Evolutionary conservation across 2,797 vertebrate species (phyloP).

Genomic region (Distichodus sexfasciatus): DNA sequence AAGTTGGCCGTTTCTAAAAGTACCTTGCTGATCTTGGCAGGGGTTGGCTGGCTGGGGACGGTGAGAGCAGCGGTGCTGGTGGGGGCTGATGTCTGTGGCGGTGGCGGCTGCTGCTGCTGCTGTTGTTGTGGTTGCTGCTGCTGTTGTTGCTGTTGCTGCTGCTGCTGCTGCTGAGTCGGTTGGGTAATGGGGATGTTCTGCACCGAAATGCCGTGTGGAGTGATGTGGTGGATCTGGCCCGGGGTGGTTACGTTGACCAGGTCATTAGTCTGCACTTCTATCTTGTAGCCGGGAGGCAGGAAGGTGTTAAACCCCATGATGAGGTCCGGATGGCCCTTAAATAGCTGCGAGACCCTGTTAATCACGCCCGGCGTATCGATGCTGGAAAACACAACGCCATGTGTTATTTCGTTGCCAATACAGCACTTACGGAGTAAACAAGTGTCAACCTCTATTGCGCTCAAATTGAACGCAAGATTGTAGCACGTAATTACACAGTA

Average conservation of each 20-base stretch:
- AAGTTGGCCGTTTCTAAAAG: too few relatives aligned
- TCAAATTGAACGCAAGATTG: background rate
- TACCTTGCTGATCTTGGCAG: conserved; percentile 96
- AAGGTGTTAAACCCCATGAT: conserved; percentile 99
- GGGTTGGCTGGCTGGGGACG: conserved; percentile 82
- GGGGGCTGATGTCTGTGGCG: conserved; percentile 76
- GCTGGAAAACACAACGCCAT: too few relatives aligned
- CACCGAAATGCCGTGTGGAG: conserved; percentile 91
- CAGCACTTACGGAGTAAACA: background rate
- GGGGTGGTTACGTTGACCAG: conserved; percentile 97
- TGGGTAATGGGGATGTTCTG: conserved; percentile 81
- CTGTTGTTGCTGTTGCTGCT: too few relatives aligned
- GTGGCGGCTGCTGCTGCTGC: too few relatives aligned
- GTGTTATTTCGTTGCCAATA: background rate
- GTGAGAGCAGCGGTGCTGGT: conserved; percentile 77
- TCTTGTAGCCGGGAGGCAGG: conserved; percentile 97
- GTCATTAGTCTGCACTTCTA: conserved; percentile 98
- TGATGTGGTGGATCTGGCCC: conserved; percentile 97
- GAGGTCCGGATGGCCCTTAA: conserved; percentile 97
- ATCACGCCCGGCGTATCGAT: conserved; percentile 99
- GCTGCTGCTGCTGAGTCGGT: conserved; percentile 78
- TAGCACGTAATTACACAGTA: background rate
- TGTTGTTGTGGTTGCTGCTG: too few relatives aligned
- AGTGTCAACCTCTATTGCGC: background rate
- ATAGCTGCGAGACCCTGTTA: conserved; percentile 96